phyloP scores from a whole-genome alignment of 2,113 vertebrate species.

The Takifugu flavidus region DNA sequence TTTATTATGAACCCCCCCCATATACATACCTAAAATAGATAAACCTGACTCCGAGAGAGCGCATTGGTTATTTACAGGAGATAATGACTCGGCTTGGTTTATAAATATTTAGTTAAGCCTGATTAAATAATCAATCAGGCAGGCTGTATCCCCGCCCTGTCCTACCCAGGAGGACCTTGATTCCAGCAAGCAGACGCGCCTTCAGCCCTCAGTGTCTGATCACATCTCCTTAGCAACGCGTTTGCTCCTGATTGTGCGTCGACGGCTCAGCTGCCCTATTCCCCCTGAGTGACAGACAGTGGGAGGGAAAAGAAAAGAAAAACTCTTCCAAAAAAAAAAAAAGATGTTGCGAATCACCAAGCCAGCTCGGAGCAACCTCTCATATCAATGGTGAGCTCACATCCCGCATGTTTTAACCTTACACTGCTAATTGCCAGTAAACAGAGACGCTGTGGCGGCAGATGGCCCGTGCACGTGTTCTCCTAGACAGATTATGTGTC shows the following conservation, averaged over 20 bases:
- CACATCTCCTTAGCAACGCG: constrained; percentile 75
- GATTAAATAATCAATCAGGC: constrained; percentile 67
- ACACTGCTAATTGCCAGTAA: constrained; percentile 16
- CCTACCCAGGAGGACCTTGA: constrained; percentile 15
- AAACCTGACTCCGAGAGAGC: constrained; percentile 23
- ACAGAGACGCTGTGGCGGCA: constrained; percentile 57
- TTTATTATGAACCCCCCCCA: not conserved
- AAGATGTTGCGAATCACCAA: constrained; percentile 21
- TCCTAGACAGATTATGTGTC: constrained; percentile 77
- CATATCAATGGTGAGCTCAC: constrained; percentile 62
- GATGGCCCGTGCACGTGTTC: constrained; percentile 73
- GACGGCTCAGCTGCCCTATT: constrained; percentile 28
- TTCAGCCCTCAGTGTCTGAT: constrained; percentile 51
- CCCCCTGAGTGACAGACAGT: constrained; percentile 18
- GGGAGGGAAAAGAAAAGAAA: constrained; percentile 3
- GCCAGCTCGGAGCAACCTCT: constrained; percentile 31
- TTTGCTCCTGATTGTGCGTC: constrained; percentile 28
- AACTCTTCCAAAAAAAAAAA: constrained; percentile 13
- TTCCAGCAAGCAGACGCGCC: constrained; percentile 25
- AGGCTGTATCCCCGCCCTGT: constrained; percentile 35
- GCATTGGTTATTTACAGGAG: constrained; percentile 38
- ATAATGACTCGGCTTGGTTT: constrained; percentile 36
- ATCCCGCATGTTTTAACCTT: constrained; percentile 11
- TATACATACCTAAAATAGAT: constrained; percentile 9
- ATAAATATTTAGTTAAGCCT: constrained; percentile 59